Percentiles rank a stretch among this genome's conserved stretches.
Evolutionary conservation across 1,140 invertebrate species (phyloP).

Genomic region (Drosophila athabasca): DNA sequence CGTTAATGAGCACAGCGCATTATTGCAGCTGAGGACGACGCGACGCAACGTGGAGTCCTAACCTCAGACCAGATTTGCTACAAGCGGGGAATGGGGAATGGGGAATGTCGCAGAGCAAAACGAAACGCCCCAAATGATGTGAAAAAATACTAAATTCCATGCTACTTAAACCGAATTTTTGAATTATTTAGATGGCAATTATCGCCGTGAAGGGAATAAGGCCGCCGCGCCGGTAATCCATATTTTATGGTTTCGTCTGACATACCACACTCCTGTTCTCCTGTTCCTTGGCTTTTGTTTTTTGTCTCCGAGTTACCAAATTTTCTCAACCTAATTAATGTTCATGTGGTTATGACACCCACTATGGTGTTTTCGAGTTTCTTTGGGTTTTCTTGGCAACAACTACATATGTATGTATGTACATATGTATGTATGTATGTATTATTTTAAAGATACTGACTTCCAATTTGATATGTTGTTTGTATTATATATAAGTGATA

Average conservation of each 20-base stretch:
- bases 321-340: constrained; percentile 67
- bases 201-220: neutral
- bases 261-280: neutral
- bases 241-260: constrained; percentile 15
- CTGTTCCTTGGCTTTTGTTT: constrained; percentile 9
- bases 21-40: constrained; percentile 54
- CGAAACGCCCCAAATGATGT: neutral
- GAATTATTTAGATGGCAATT: constrained; percentile 50
- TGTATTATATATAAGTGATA: too few species aligned
- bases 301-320: constrained; percentile 2
- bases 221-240: constrained; percentile 21
- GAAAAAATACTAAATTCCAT: constrained; percentile 25
- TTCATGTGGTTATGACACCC: constrained; percentile 10
- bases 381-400: too few species aligned
- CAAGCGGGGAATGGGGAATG: constrained; percentile 4
- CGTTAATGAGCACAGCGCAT: constrained; percentile 76
- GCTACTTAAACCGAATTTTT: constrained; percentile 20
- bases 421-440: too few species aligned
- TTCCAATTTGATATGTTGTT: too few species aligned
- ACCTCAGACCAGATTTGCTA: constrained; percentile 26
- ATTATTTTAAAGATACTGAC: too few species aligned
- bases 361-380: too few species aligned
- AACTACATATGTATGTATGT: too few species aligned
- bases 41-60: neutral
- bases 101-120: constrained; percentile 21